Base-by-base conservation (phyloP, 2,888 invertebrate genomes). In the Drosophila recens region DNA sequence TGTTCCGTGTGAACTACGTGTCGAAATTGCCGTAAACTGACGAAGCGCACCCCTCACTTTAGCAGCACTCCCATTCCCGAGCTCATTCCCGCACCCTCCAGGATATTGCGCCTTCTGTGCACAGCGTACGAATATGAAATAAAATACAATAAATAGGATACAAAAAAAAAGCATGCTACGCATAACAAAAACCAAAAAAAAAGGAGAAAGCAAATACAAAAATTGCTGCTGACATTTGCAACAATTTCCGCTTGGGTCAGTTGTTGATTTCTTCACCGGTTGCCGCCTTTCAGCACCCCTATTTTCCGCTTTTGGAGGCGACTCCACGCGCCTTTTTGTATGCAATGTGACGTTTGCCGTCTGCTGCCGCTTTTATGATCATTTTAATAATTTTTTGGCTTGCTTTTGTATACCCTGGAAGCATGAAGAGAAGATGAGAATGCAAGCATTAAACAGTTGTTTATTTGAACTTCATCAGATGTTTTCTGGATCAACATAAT, bases 221-320 rank as follows among this genome's bases (percentile, higher is more conserved):
- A 72, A 76, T 75, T 66, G 67, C 23, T 85, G 86, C 88, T 86
- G 88, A 86, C 86, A 86, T 69, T 83, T 83, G 86, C 88, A 85
- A 87, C 86, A 83, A 87, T 87, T 85, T 86, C 83, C 86, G 86
- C 61, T 86, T 77, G 66, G 83, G 88, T 87, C 82, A 80, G 86
- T 86, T 82, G 74, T 58, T 65, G 72, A 65, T 72, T 69, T 73
- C 63, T 66, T 40, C 56, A 61, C 56, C 36, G 52, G 43, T 43
- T 23, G 36, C 36, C 40, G 8, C 45, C 27, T 34, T 30, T 30
- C 30, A 30, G 23, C 36, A 3, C 51, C 40, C 42, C 4, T 20
- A 5, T 27, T 6, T 27, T 11, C 11, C 15, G 40, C 34, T 2
- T 13, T 13, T 10, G 13, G 20, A 38, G 15, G 38, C 62, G 3